Evolutionary conservation across 1,140 invertebrate genomes (phyloP), one percentile per base, ranked within the genome.

Genomic region (Ditylenchus dipsaci): DNA sequence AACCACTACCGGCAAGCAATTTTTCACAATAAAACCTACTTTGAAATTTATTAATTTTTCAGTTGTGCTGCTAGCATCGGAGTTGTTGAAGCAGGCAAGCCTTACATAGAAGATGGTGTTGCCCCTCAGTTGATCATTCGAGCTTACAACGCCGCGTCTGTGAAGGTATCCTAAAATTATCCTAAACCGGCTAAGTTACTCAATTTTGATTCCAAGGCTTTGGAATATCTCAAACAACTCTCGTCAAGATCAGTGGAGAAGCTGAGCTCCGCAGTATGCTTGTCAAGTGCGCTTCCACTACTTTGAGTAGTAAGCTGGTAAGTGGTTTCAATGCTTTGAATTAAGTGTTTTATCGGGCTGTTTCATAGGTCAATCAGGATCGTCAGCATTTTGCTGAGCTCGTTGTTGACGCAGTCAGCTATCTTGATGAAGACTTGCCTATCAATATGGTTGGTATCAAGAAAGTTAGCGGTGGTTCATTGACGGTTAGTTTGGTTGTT

Each of bases 361-460:
- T 47, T n/a, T 71, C 71, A 49, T 26, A 76, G 74, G 49, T 81
- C 26, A 68, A 66, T n/a, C 72, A 76, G 23, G 81, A 82, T 26
- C 72, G 79, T 42, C 56, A 76, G 59, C 96, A 96, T 86, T 99
- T 99, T 84, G 89, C 93, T 26, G 89, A 89, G 80, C 93, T 99
- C 88, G 95, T 97, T 9, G 95, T 99, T 0, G 93, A 97, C 84
- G 95, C 95, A 72, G 95, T 99, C 0, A 87, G 94, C 73, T 87
- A 89, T 33, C 85, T 99, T 66, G 95, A 98, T 84, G 91, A 94
- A 15, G 49, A 67, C 47, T 86, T 97, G 42, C 94, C 95, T 0
- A 85, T 98, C 15, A 95, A 97, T 82, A 98, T 99, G 95, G 98
- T 99, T 84, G 95, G 96, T 64, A 95, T 98, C 69, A 99, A 99